Evolutionary conservation across 2,113 vertebrate genomes (phyloP), one percentile per base, ranked within the genome.

Genomic region (Myotis davidii): DNA sequence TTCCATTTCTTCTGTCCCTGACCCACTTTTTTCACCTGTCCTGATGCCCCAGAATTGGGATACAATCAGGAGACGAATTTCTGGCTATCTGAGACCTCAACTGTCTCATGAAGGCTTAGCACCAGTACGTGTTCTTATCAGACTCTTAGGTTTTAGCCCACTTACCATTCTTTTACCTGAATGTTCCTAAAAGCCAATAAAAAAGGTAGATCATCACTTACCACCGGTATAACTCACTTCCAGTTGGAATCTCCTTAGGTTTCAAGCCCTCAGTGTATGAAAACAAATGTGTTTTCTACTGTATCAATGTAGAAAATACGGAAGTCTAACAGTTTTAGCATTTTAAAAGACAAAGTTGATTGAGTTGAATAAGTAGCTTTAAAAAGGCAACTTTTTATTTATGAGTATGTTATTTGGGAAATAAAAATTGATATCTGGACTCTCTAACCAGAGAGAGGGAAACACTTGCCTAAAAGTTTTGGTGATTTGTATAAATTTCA

Each of bases 401-500:
- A 52, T 61, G 21, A 81, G 25, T 73, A 37, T 93, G n/a, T 91
- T 23, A 78, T 69, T 82, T 83, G 32, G 50, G 67, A 27, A 88
- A 69, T 11, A 67, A 88, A 92, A 87, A 73, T 52, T 54, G 32
- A 23, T 27, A 74, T 72, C 10, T 76, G 52, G 17, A 39, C 12
- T 34, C 37, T 78, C 48, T 50, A 82, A 39, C 13, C 23, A 85
- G 37, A 65, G 82, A 70, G n/a, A 2, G 5, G 13, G 32, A 12
- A 61, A 52, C 17, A 32, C 4, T n/a, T n/a, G 95, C 37, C 37
- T 72, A 70, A 86, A 91, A 86, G n/a, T 21, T 52, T 42, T 2
- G 34, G 25, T 90, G 69, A 56, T 94, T 32, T 89, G 79, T 59
- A 9, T 86, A 67, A 84, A 87, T 77, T 87, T 92, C 81, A 67